Conservation (phyloP, 2,113 vertebrate species). For the Anhinga anhinga region DNA sequence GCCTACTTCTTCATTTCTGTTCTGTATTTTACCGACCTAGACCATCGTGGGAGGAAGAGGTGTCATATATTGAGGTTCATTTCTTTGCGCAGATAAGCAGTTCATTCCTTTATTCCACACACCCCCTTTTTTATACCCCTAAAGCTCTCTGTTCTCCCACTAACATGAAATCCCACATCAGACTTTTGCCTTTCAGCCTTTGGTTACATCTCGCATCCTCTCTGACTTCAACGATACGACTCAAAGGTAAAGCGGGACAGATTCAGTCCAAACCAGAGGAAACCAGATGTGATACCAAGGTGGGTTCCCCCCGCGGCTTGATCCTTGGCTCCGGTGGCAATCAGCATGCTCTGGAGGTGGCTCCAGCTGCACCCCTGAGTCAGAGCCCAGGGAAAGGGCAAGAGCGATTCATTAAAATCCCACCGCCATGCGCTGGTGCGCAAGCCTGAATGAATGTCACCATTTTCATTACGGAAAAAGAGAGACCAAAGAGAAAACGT, state of each 20-base stretch:
- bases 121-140: background rate
- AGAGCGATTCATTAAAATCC: background rate
- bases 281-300: background rate
- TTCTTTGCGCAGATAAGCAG: background rate
- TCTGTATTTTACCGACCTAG: background rate
- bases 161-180: background rate
- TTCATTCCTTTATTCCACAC: background rate
- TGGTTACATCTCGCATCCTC: background rate
- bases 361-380: background rate
- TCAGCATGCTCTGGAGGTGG: background rate
- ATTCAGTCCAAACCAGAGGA: background rate
- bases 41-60: background rate
- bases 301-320: rapidly evolving
- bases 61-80: background rate
- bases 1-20: background rate
- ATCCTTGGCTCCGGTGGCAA: background rate
- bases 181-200: background rate
- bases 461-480: constrained; percentile 28
- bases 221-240: background rate
- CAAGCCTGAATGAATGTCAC: constrained; percentile 9
- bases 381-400: constrained; percentile 10
- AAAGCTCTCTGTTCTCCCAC: background rate
- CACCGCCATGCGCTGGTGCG: background rate
- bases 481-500: constrained; percentile 53
- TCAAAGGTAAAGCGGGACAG: rapidly evolving